Evolutionary conservation across 64 coral and sea anemone genomes (phyloP).

Genomic region (Pocillopora damicornis): DNA sequence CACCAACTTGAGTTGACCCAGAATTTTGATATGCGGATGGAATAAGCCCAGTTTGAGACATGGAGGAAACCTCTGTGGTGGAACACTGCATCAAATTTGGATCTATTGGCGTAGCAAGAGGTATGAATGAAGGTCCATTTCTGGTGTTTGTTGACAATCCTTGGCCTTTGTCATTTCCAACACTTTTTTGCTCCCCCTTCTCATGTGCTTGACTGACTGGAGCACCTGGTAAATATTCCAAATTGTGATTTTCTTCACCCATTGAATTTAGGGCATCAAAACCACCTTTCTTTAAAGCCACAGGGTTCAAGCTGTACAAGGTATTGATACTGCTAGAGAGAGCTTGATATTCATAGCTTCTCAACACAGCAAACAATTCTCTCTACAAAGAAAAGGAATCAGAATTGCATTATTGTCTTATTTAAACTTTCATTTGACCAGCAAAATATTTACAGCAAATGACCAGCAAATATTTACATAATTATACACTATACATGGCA

Average conservation of each 20-base stretch:
- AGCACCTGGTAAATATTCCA: slow-evolving; percentile 21
- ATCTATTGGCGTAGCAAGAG: slow-evolving; percentile 7
- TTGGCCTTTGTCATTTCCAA: neutral
- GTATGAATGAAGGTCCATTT: slow-evolving; percentile 2
- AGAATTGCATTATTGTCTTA: no score
- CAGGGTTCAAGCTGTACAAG: slow-evolving; percentile 40
- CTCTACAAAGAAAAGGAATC: slow-evolving; percentile 14
- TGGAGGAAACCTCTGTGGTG: neutral
- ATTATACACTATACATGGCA: no score
- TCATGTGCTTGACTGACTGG: neutral
- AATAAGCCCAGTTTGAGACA: neutral
- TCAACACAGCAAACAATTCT: slow-evolving; percentile 50
- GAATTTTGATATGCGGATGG: neutral
- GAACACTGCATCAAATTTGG: neutral
- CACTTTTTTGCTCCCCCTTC: neutral
- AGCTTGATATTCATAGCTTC: slow-evolving; percentile 54
- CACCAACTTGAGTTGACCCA: neutral
- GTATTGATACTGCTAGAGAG: slow-evolving; percentile 47
- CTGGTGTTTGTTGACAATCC: neutral
- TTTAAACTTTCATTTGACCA: no score
- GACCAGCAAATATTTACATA: no score
- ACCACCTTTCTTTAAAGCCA: neutral
- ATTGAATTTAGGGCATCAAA: neutral
- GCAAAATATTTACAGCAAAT: no score
- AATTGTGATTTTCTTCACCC: neutral